Conservation (phyloP, 2,888 invertebrate genomes). For the Trichacis sp. region DNA sequence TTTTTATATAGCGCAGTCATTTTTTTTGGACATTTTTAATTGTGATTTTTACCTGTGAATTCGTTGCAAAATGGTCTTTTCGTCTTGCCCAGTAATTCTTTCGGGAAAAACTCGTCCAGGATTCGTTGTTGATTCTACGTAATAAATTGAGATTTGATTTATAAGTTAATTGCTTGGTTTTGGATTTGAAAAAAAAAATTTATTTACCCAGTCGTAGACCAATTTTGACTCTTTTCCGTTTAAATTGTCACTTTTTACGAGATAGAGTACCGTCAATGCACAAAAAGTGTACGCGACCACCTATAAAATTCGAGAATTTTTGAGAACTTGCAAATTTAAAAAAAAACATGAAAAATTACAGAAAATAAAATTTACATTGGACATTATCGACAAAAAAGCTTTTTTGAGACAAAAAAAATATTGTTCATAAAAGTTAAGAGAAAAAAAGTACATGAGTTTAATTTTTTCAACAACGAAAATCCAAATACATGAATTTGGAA, state of each 20-base stretch:
- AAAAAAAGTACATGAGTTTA: too few relatives aligned
- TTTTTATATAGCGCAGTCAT: not conserved
- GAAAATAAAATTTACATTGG: too few relatives aligned
- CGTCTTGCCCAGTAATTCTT: constrained; percentile 41
- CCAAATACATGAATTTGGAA: too few relatives aligned
- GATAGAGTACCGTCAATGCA: constrained; percentile 17
- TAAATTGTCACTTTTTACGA: constrained; percentile 3
- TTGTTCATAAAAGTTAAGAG: too few relatives aligned
- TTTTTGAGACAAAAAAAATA: too few relatives aligned
- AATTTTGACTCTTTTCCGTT: constrained; percentile 11
- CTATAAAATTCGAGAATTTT: constrained; percentile 6
- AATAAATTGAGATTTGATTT: too few relatives aligned
- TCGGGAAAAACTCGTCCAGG: constrained; percentile 6
- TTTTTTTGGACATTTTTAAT: too few relatives aligned
- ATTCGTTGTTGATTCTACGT: not conserved
- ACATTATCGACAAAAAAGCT: too few relatives aligned
- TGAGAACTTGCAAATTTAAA: too few relatives aligned
- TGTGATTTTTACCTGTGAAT: constrained; percentile 88
- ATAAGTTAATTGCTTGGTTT: too few relatives aligned
- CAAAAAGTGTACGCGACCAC: constrained; percentile 23
- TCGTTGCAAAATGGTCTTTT: constrained; percentile 91
- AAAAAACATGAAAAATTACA: too few relatives aligned
- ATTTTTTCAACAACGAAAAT: too few relatives aligned
- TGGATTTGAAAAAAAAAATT: not conserved
- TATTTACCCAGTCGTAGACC: constrained; percentile 17